Base-by-base conservation (phyloP, 2,797 vertebrate genomes). In the Pseudomugil gertrudae region DNA sequence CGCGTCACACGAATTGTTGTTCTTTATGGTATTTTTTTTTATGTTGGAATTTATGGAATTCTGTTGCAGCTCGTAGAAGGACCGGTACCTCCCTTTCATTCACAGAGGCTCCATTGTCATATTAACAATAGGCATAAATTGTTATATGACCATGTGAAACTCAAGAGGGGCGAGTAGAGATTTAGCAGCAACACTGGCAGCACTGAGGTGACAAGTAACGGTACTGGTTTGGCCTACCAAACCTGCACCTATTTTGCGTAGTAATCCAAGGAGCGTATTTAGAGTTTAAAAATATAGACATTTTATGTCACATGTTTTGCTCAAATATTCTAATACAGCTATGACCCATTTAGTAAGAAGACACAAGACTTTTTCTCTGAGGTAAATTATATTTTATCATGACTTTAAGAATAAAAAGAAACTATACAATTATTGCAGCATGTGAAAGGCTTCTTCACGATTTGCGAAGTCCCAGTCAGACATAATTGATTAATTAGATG, bases 41-140 rank as follows among this genome's bases (percentile, higher is more conserved):
- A 69, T 27, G 60, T 38, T 48, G 84, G 87, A 86, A 90, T 91
- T 59, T 36, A 26, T 60, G 87, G 87, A 85, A 88, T 90, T 61
- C 67, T 63, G 67, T 65, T 40, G 11, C 33, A 23, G 65, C 74
- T 67, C 67, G 69, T 40, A 4, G 58, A 45, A 72, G 63, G 68
- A 74, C 72, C 67, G 11, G 54, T 23, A 52, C 74, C 66, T 74
- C 63, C 57, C 54, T 55, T 71, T 70, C 65, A 76, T 74, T 57
- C 78, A 90, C 83, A 89, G 80, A 86, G 84, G 61, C 80, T 50
- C 77, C 69, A 84, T 91, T 91, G 90, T 91, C 66, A 63, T 8
- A 57, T 52, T 57, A 86, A 87, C 87, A 90, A 90, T 82, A 56
- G 78, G 53, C 56, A 67, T 66, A 67, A 84, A 78, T 84, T 81